Evolutionary conservation across 2,797 vertebrate species (phyloP), one percentile per base, ranked within the genome.

Genomic region (Leontopithecus rosalia): DNA sequence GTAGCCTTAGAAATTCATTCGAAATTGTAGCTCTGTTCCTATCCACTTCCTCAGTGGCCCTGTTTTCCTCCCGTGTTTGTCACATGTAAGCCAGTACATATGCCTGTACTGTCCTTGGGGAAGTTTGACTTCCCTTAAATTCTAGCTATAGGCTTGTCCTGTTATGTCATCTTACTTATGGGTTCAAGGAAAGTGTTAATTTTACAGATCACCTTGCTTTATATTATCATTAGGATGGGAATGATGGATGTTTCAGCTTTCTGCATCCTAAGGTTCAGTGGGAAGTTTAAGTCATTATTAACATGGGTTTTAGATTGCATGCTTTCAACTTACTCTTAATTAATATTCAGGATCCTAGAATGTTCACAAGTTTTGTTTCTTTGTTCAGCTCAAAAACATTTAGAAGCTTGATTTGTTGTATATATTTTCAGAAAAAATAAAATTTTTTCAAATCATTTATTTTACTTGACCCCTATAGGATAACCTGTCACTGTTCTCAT

Each of bases 41-140:
- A 33, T 48, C 26, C 3, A 13, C 15, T 50, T 70, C 24, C 24
- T 36, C 2, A 12, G 1, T 7, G 2, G 1, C 3, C 9, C 12
- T 75, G 7, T 6, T 55, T 64, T 85, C 17, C 17, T 70, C 41
- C 10, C 1, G 4, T 28, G n/a, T 20, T 48, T 1, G 19, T 15
- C 14, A 28, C 52, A n/a, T 3, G 0, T 33, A 61, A 52, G 11
- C 9, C 36, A 61, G 9, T 10, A 11, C 3, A 75, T 17, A 77
- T 11, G n/a, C 14, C 19, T 67, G 12, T 4, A 20, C 3, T 76
- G 0, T 11, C 26, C n/a, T 41, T 81, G n/a, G 19, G 82, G 17
- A 61, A 58, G 9, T 41, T 20, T 36, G n/a, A 50, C 19, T 82
- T 67, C 28, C n/a, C 33, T 14, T 82, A 43, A 70, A 76, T 77